Evolutionary conservation across 2,113 vertebrate genomes (phyloP), one percentile per base, ranked within the genome.

Genomic region (Prolemur simus): DNA sequence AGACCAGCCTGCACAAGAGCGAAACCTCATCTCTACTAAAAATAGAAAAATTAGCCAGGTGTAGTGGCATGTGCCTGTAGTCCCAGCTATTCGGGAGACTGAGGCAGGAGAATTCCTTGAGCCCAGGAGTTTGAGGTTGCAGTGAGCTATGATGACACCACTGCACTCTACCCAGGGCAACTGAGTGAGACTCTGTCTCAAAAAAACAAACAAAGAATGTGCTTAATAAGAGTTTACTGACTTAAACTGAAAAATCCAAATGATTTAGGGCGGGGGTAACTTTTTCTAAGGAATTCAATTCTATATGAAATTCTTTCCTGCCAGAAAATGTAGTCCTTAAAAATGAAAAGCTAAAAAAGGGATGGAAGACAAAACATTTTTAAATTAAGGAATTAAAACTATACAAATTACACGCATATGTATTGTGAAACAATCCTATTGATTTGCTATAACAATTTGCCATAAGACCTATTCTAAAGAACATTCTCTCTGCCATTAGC

Each of bases 271-370:
- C 17, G 4, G 45, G 20, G 14, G 2, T 17, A 2, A 2, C 39
- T 64, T 89, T 91, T 73, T 71, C 34, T 93, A 54, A 54, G 58
- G 21, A 84, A 21, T 60, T 94, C 64, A 80, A 52, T 63, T 91
- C 52, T 87, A 21, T 66, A 84, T 56, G 77, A 47, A 63, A 87
- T 74, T 88, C 47, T 94, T 81, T 27, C 66, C 21, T 63, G 23
- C 45, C n/a, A 92, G 49, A 83, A 94, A 83, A 91, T 9, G 7
- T 39, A 74, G 25, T 94, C 42, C 32, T 95, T 88, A 49, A 96
- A 91, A 87, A 84, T 29, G 9, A 80, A 88, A 94, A 89, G 23
- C 45, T 87, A 11, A 73, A 74, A 83, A 92, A 58, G 6, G 17
- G 29, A 80, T 71, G 45, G 25, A 47, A 82, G 68, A 63, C 23